These are phyloP conservation scores for Coregonus clupeaformis DNA, from an alignment of 2,113 vertebrate genomes.

Conservation along the genomic window DNA sequence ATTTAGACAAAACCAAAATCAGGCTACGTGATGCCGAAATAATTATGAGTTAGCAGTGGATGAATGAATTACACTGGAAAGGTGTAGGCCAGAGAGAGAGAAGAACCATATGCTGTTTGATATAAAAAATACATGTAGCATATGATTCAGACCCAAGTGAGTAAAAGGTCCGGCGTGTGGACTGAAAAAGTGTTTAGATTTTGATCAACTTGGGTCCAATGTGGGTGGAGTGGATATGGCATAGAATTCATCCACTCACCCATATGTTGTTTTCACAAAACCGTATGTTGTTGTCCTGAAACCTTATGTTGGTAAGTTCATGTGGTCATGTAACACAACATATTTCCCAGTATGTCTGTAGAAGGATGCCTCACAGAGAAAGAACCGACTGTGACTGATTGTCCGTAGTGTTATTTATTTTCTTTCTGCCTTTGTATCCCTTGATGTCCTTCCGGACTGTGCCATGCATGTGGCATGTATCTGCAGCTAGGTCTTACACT, in stretches of 20 bases:
- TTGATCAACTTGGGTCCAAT: conserved; percentile 11
- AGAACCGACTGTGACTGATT: too few relatives aligned
- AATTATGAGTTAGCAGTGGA: conserved; percentile 22
- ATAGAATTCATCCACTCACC: neutral
- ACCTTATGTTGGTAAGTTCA: too few relatives aligned
- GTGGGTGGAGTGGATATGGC: neutral
- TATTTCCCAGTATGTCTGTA: too few relatives aligned
- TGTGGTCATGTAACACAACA: too few relatives aligned
- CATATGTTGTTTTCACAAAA: too few relatives aligned
- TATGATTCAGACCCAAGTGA: conserved; percentile 7
- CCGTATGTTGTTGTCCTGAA: too few relatives aligned
- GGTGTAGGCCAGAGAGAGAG: conserved; percentile 7
- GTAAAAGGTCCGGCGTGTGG: neutral
- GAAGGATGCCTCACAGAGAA: too few relatives aligned
- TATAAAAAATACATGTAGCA: conserved; percentile 12
- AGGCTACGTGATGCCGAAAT: conserved; percentile 24
- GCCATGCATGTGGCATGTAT: conserved; percentile 59
- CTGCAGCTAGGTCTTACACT: conserved; percentile 71
- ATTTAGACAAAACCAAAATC: conserved; percentile 9
- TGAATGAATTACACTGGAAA: conserved; percentile 36
- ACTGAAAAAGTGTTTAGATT: neutral
- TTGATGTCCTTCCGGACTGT: conserved; percentile 27
- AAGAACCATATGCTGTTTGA: conserved; percentile 32
- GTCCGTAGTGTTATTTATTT: neutral
- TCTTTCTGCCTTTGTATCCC: conserved; percentile 21